A percentile compares a stretch with the other conserved stretches of the same genome.
These are phyloP conservation scores for Cololabis saira DNA, from an alignment of 2,113 vertebrate genomes.

Conservation along the genomic window DNA sequence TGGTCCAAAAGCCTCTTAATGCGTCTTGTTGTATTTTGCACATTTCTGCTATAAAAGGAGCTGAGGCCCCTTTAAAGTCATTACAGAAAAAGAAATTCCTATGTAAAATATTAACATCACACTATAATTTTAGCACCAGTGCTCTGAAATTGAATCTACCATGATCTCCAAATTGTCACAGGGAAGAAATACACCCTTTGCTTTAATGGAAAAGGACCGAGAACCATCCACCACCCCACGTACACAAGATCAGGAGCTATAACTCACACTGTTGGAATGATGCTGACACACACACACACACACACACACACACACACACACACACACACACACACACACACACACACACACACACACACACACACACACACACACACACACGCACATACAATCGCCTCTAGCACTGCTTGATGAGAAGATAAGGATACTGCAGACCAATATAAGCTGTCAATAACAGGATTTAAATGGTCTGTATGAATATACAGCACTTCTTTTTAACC, in stretches of 20 bases:
- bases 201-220: conserved; percentile 27
- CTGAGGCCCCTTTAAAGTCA: too few species aligned
- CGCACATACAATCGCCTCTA: conserved; percentile 65
- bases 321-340: neutral
- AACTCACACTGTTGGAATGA: conserved; percentile 9
- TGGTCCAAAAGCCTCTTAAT: too few species aligned
- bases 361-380: conserved; percentile 17
- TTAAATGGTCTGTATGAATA: conserved; percentile 35
- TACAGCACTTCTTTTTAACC: neutral
- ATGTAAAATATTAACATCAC: conserved; percentile 16
- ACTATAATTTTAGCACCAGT: conserved; percentile 30
- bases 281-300: conserved; percentile 15
- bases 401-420: conserved; percentile 51
- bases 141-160: conserved; percentile 49
- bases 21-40: too few species aligned
- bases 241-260: conserved; percentile 6
- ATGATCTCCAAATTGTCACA: conserved; percentile 38
- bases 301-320: neutral
- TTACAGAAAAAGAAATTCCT: too few species aligned
- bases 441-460: conserved; percentile 77
- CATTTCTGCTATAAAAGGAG: too few species aligned
- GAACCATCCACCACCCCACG: conserved; percentile 11
- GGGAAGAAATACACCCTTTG: conserved; percentile 17
- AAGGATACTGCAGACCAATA: conserved; percentile 59
- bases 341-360: conserved; percentile 35